phyloP scores from a whole-genome alignment of 2,113 vertebrate species.

The Orthonyx spaldingii region DNA sequence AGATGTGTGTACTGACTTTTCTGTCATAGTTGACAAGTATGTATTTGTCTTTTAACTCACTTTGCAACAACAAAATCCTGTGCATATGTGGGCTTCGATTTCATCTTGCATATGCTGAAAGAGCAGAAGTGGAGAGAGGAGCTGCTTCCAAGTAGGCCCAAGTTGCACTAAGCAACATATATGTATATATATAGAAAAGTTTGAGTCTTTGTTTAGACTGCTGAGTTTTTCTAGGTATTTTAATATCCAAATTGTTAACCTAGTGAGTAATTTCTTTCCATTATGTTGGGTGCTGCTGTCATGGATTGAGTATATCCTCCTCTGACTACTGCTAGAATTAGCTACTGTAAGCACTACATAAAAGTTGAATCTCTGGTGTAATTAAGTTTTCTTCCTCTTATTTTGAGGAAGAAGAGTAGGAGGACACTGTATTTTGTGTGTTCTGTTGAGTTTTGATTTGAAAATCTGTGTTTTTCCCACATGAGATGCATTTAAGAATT shows the following conservation, averaged over 20 bases:
- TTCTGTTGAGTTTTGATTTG: background rate
- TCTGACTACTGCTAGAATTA: constrained; percentile 12
- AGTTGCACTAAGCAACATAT: background rate
- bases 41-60: background rate
- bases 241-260: background rate
- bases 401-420: constrained; percentile 11
- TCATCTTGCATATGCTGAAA: background rate
- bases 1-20: background rate
- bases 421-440: background rate
- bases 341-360: background rate
- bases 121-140: background rate
- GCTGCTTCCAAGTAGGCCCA: background rate
- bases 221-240: background rate
- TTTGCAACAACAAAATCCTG: background rate
- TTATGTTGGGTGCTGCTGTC: background rate
- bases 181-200: too few relatives aligned
- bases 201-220: background rate
- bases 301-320: background rate
- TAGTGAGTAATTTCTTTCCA: background rate
- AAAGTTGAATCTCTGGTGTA: constrained; percentile 11
- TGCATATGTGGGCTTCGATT: background rate
- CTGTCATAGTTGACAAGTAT: background rate
- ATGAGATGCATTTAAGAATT: background rate
- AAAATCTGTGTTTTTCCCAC: background rate
- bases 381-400: background rate